Percentiles rank a stretch among this genome's conserved stretches.
Evolutionary conservation across 2,888 invertebrate species (phyloP).

Genomic region (Diloba caeruleocephala): DNA sequence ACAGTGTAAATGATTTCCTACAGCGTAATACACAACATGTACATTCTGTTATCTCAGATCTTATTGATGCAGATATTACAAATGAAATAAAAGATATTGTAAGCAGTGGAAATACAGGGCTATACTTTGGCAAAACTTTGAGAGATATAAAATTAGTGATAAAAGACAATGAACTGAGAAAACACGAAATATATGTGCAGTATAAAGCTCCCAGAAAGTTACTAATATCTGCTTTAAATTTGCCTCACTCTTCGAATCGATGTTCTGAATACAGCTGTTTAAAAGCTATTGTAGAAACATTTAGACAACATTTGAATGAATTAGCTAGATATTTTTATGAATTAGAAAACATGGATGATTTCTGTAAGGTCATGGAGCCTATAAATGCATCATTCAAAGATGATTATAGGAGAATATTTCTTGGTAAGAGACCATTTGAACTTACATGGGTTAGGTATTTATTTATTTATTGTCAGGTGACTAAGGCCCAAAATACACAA

Average conservation of each 20-base stretch:
- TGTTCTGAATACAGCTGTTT: conserved; percentile 68
- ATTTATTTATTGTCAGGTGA: no score
- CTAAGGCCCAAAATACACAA: no score
- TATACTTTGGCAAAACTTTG: conserved; percentile 77
- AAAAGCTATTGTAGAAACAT: conserved; percentile 63
- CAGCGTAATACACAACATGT: conserved; percentile 7
- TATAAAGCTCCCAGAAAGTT: conserved; percentile 68
- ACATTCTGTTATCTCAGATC: conserved; percentile 50
- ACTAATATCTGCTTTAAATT: conserved; percentile 58
- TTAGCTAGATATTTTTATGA: conserved; percentile 73
- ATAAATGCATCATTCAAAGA: conserved; percentile 73
- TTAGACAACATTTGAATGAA: conserved; percentile 61
- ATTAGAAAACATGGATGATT: conserved; percentile 72
- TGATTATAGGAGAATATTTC: conserved; percentile 75
- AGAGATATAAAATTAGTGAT: conserved; percentile 72
- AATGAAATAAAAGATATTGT: conserved; percentile 65
- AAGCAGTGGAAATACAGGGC: conserved; percentile 36
- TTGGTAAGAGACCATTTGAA: conserved; percentile 69
- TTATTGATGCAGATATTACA: conserved; percentile 69
- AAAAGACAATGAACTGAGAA: conserved; percentile 61
- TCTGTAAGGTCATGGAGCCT: conserved; percentile 78
- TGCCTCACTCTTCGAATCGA: conserved; percentile 70
- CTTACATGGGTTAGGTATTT: no score
- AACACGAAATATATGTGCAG: conserved; percentile 70
- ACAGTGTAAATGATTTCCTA: conserved; percentile 29